Evolutionary conservation across 1,140 invertebrate species (phyloP), one percentile per base, ranked within the genome.

Genomic region (Hycleus phaleratus): DNA sequence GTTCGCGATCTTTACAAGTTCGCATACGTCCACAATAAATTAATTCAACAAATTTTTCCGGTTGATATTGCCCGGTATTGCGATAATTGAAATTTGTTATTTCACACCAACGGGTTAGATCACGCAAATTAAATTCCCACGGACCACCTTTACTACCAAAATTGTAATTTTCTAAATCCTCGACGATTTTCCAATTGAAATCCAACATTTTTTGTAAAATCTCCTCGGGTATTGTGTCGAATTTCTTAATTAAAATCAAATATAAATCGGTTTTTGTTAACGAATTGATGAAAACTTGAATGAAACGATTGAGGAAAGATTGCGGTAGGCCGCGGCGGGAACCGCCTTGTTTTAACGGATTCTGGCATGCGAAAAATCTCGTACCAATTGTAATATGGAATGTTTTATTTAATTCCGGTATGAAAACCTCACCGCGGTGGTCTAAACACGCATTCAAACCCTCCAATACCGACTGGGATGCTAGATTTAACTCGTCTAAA

Each of bases 401-500:
- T 0, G 85, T 90, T 72, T 84, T 85, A 8, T 87, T 89, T 0
- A 99, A 76, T 79, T 99, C 97, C 1, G 97, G 93, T 52, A 99
- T 90, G 70, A 85, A 99, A 10, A 99, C 83, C 77, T 97, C 94
- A 3, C 92, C 93, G 67, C 97, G 79, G 73, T 99, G 97, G 81
- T 99, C 97, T 10, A 99, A 81, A 73, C 96, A 98, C 2, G 97
- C 96, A 75, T 99, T 99, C 2, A 99, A 78, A 32, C 96, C 96
- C 81, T 99, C 97, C 0, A 99, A 76, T 4, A 99, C 96, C 0
- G 95, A 93, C 74, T 99, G 97, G 0, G 95, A 97, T 0, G 97
- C 97, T 56, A 99, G 78, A 81, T 99, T 99, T 50, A 99, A 78
- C 79, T 99, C 97, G 75, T 99, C 97, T n/a, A 99, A 77, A 10